Base-by-base conservation (phyloP, 2,797 vertebrate genomes). In the Hippoglossus hippoglossus region DNA sequence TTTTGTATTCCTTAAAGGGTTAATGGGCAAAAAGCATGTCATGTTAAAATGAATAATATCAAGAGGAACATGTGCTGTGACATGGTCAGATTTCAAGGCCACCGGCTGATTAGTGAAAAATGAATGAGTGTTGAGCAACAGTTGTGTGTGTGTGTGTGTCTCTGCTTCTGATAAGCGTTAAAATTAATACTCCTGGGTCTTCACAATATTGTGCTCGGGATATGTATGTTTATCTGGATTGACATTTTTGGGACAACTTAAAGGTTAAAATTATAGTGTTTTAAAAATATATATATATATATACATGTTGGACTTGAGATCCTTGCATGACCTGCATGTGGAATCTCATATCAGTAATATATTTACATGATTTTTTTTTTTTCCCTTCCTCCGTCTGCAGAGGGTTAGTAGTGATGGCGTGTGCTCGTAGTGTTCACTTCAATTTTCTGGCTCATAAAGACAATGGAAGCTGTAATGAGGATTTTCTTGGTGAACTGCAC, bases 1-100 rank as follows among this genome's bases (percentile, higher is more conserved):
- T 13, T 16, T 21, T 26, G 41, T 57, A 4, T 36, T 46, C 13
- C 28, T 1, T 36, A 28, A 73, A 69, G 54, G 63, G 69, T 77
- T 83, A 75, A 77, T 13, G 0, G 47, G 44, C 26, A 24, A 55
- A 46, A 75, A 67, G 9, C 44, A 7, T 54, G 63, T 54, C 26
- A 50, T 11, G 26, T 57, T 62, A 77, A 75, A 69, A 74, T 68
- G 6, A 58, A 69, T 21, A 54, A 56, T 68, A 77, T 59, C 21
- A 69, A 55, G 28, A 71, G 50, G 60, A 78, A 59, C 53, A 25
- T 66, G 44, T 50, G 59, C 67, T 78, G 54, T 65, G 71, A 63
- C 46, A 46, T 65, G 71, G 67, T 82, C 70, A 66, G 73, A 77
- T 82, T 84, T 83, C 63, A 78, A 72, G 73, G 77, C 75, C 63